Base-by-base conservation (phyloP, 2,797 vertebrate species). In the Chaenodraco wilsoni region DNA sequence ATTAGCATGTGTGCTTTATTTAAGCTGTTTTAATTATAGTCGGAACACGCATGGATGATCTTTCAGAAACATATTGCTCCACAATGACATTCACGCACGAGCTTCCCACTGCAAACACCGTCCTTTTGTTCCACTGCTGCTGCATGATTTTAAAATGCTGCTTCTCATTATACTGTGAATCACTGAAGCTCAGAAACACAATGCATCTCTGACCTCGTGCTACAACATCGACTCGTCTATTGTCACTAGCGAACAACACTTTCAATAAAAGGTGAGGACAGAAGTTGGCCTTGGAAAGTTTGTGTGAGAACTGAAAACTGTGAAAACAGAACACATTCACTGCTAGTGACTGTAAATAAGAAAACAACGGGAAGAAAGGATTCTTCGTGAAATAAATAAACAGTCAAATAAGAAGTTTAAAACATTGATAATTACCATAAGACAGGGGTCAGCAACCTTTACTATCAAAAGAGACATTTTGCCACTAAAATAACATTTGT, bases 1-100 rank as follows among this genome's bases (percentile, higher is more conserved):
- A 41, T 56, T 19, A 40, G 44, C 6, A 8, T 27, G 17, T 33
- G 4, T 43, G 37, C 40, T 57, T 67, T 31, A 27, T 63, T 57
- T 9, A 57, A 67, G 52, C 14, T 55, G 4, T 16, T n/a, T 23
- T 49, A 51, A 58, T 46, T 46, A 56, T 23, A 56, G 23, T 33
- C 46, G 13, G 41, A 71, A 60, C 49, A 59, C 12, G 52, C 27
- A 70, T 45, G 27, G 65, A 10, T 70, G 27, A 37, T 41, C n/a
- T 60, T 46, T 59, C 41, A 33, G 21, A 21, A 72, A 59, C 23
- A 37, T 43, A 21, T 19, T 16, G 51, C 16, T 21, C 50, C 23
- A 46, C 33, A 40, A 6, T 55, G 12, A 46, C 41, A 48, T 67
- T 43, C 31, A 41, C 5, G 21, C 21, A 48, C 44, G 37, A 60